phyloP scores from a whole-genome alignment of 1,140 invertebrate species.

The Uloborus diversus region DNA sequence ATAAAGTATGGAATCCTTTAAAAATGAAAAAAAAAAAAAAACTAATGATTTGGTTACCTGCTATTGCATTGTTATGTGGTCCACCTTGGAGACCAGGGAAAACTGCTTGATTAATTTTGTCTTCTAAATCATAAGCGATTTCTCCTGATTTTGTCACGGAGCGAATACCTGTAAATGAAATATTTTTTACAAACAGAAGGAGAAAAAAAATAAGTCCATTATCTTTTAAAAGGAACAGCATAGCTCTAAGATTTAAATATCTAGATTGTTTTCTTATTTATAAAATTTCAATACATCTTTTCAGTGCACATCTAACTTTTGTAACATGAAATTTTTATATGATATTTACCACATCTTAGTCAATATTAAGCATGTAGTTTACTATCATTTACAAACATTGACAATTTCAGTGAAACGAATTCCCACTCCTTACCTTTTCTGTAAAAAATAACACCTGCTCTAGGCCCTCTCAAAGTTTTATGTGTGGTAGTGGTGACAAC shows the following conservation, averaged over 20 bases:
- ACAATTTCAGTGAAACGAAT: too few species aligned
- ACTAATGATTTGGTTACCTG: constrained; percentile 62
- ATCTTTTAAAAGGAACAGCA: neutral
- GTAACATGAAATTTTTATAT: too few species aligned
- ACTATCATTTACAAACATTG: too few species aligned
- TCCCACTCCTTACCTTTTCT: constrained; percentile 70
- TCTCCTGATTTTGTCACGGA: constrained; percentile 64
- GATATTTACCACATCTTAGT: too few species aligned
- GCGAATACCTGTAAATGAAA: neutral
- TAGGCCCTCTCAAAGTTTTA: constrained; percentile 72
- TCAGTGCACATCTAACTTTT: too few species aligned
- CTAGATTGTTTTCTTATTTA: too few species aligned
- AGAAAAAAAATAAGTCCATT: neutral
- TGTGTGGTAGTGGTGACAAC: constrained; percentile 74
- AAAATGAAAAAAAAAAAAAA: neutral
- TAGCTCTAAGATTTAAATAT: too few species aligned
- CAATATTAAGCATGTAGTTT: too few species aligned
- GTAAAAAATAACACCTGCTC: constrained; percentile 72
- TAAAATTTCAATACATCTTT: too few species aligned
- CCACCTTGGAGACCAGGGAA: constrained; percentile 79
- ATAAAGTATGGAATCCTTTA: neutral
- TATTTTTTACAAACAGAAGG: neutral
- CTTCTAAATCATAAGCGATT: constrained; percentile 73
- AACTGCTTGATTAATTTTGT: constrained; percentile 74
- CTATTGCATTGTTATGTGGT: constrained; percentile 77